Evolutionary conservation across 1,140 invertebrate species (phyloP).

Genomic region (Papilio glaucus): DNA sequence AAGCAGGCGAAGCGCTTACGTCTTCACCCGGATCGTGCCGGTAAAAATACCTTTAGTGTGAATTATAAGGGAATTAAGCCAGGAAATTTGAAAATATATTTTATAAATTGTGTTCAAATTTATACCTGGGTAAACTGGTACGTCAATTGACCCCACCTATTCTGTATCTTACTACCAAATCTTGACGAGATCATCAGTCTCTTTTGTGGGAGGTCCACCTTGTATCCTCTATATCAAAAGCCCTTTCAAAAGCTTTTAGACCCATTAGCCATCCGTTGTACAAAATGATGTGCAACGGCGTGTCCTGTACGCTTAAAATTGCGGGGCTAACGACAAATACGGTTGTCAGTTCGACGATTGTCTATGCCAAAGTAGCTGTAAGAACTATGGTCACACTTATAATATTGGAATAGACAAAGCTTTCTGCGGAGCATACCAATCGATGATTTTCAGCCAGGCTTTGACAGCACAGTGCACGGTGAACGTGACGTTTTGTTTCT

Average conservation of each 20-base stretch:
- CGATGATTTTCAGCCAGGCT: slow-evolving; percentile 70
- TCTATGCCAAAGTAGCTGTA: too few relatives aligned
- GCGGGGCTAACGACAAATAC: too few relatives aligned
- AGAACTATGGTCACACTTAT: neutral
- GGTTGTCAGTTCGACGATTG: too few relatives aligned
- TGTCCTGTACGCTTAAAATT: too few relatives aligned
- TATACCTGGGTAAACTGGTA: too few relatives aligned
- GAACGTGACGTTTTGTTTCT: slow-evolving; percentile 63
- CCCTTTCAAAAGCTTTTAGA: neutral
- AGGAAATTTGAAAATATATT: too few relatives aligned
- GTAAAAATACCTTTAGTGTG: slow-evolving; percentile 64
- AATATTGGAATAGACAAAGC: neutral
- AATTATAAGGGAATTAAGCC: neutral
- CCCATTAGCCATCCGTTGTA: too few relatives aligned
- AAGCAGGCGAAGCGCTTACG: slow-evolving; percentile 60
- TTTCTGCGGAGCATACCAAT: slow-evolving; percentile 41
- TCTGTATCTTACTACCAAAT: too few relatives aligned
- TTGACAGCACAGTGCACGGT: slow-evolving; percentile 68
- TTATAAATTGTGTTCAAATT: too few relatives aligned
- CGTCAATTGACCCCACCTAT: too few relatives aligned
- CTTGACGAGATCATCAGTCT: too few relatives aligned
- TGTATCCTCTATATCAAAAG: neutral
- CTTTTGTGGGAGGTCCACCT: neutral
- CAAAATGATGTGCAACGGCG: too few relatives aligned
- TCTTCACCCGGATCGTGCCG: slow-evolving; percentile 76